phyloP scores from a whole-genome alignment of 2,797 vertebrate species.

The Euphonia xanthogaster region DNA sequence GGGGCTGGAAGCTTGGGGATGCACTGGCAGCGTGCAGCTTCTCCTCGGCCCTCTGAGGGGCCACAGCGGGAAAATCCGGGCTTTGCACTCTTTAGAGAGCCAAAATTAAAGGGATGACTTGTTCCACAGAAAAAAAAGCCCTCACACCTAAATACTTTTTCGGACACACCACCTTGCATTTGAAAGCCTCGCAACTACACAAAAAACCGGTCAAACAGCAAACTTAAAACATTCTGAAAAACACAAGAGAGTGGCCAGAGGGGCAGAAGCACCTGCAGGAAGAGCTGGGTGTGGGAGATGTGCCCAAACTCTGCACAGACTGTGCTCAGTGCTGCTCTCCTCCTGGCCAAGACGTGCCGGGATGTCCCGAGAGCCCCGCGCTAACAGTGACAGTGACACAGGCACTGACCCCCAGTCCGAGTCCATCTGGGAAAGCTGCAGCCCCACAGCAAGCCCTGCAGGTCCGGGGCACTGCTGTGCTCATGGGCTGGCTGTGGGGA shows the following conservation, averaged over 20 bases:
- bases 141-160: not conserved
- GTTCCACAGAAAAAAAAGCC: not conserved
- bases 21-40: not conserved
- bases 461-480: not conserved
- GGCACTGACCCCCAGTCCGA: not conserved
- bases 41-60: not conserved
- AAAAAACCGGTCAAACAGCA: not conserved
- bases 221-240: not conserved
- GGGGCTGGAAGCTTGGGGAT: not conserved
- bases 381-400: rapidly evolving
- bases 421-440: not conserved
- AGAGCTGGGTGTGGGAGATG: not conserved
- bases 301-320: not conserved
- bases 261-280: not conserved
- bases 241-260: rapidly evolving
- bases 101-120: not conserved
- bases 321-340: not conserved
- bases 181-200: not conserved
- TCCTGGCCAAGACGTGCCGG: rapidly evolving
- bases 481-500: not conserved
- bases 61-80: not conserved
- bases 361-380: not conserved
- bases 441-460: not conserved
- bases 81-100: not conserved
- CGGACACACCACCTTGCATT: not conserved